These are phyloP conservation scores for Leptopterna dolabrata DNA, from an alignment of 2,888 invertebrate species.

Conservation along the genomic window DNA sequence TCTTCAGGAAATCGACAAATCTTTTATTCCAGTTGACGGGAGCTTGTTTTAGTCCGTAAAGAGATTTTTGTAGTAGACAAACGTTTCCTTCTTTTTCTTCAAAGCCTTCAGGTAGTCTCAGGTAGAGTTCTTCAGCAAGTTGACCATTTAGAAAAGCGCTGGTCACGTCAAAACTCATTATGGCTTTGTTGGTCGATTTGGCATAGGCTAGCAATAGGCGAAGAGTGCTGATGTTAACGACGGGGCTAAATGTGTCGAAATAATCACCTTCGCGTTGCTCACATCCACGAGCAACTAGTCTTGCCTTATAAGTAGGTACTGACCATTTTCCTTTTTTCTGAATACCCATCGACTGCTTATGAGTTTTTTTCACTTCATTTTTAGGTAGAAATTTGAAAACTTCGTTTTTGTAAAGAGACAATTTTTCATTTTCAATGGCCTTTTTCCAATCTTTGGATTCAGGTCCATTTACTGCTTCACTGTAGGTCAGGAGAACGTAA, in stretches of 20 bases:
- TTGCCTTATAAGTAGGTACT: too few relatives aligned
- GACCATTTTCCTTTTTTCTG: too few relatives aligned
- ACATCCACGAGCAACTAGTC: constrained; percentile 55
- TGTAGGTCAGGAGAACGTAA: too few relatives aligned
- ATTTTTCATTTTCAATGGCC: too few relatives aligned
- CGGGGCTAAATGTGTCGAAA: constrained; percentile 55
- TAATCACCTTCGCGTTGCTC: constrained; percentile 55
- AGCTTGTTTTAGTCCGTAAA: constrained; percentile 58
- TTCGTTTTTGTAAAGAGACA: too few relatives aligned
- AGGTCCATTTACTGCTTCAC: too few relatives aligned
- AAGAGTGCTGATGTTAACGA: constrained; percentile 42
- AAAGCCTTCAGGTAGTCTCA: constrained; percentile 57
- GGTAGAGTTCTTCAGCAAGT: constrained; percentile 51
- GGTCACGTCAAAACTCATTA: constrained; percentile 56
- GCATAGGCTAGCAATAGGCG: constrained; percentile 43
- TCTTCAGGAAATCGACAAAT: constrained; percentile 50
- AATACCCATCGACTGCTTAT: constrained; percentile 35
- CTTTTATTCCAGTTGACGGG: constrained; percentile 56
- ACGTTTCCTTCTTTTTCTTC: constrained; percentile 48
- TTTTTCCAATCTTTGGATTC: too few relatives aligned
- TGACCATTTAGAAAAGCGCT: constrained; percentile 58
- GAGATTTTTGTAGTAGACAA: constrained; percentile 52
- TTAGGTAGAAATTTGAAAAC: too few relatives aligned
- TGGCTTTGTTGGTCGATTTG: not conserved
- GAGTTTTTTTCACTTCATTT: too few relatives aligned